These are phyloP conservation scores for Tokudaia muenninki DNA, from an alignment of 2,797 vertebrate species.

Conservation along the genomic window DNA sequence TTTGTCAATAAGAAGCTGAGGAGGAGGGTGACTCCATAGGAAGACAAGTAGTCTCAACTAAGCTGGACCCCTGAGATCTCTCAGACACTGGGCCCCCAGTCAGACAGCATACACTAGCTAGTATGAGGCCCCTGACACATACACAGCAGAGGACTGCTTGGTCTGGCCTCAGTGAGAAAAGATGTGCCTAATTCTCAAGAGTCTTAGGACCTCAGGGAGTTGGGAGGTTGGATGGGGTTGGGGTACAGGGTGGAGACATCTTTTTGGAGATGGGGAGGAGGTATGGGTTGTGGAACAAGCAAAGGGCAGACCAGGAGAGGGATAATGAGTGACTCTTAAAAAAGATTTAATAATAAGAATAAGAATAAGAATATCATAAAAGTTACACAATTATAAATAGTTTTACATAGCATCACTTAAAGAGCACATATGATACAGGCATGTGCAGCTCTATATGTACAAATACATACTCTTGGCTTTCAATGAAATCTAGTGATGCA, in stretches of 20 bases:
- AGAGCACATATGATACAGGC: neutral
- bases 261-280: neutral
- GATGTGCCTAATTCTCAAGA: too few species aligned
- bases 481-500: neutral
- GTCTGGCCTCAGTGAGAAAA: too few species aligned
- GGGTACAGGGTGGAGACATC: neutral
- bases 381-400: neutral
- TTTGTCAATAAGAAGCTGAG: neutral
- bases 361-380: too few species aligned
- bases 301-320: neutral
- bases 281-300: neutral
- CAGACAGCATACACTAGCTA: too few species aligned
- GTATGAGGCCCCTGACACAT: too few species aligned
- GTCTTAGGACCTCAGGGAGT: neutral
- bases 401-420: neutral
- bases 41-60: too few species aligned
- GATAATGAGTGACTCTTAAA: neutral
- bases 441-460: neutral
- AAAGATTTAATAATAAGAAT: neutral
- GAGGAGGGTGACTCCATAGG: too few species aligned
- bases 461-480: neutral
- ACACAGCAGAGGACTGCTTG: too few species aligned
- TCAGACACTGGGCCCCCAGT: too few species aligned
- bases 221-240: accelerated
- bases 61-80: too few species aligned